These are phyloP conservation scores for Synanthedon vespiformis DNA, from an alignment of 2,888 invertebrate genomes.

Conservation along the genomic window DNA sequence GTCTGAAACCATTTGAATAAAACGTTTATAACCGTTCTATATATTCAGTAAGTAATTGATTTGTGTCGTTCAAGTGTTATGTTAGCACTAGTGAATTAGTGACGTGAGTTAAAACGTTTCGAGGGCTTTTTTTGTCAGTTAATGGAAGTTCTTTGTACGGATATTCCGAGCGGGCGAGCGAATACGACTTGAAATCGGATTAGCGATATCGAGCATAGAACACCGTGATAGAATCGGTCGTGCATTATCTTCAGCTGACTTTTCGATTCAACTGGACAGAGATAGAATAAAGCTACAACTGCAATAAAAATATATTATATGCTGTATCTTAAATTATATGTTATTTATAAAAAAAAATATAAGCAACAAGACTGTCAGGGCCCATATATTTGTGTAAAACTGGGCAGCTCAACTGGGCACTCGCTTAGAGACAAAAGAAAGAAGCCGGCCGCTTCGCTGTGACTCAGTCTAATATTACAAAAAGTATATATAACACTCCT, in stretches of 20 bases:
- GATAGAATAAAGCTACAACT: background rate
- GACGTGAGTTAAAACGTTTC: conserved; percentile 32
- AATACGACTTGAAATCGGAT: conserved; percentile 56
- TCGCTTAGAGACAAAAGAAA: no score
- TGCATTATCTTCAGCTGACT: conserved; percentile 33
- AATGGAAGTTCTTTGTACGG: conserved; percentile 69
- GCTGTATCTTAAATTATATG: no score
- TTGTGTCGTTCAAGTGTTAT: background rate
- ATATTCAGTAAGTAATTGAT: background rate
- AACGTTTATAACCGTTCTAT: no score
- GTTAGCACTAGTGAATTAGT: conserved; percentile 11
- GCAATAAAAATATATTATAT: background rate
- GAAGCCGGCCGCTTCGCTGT: no score
- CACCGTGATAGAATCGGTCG: conserved; percentile 38
- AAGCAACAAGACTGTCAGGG: no score
- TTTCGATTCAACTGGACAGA: background rate
- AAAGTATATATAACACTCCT: no score
- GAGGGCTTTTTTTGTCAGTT: conserved; percentile 51
- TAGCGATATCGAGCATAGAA: conserved; percentile 53
- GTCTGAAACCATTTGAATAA: no score
- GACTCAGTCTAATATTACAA: no score
- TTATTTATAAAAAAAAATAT: no score
- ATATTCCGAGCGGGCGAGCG: conserved; percentile 50
- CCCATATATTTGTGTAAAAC: no score
- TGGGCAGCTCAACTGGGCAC: no score